A percentile compares a stretch with the other conserved stretches of the same genome.
These are phyloP conservation scores for Rhipidura dahli DNA, from an alignment of 2,113 vertebrate genomes.

Conservation along the genomic window DNA sequence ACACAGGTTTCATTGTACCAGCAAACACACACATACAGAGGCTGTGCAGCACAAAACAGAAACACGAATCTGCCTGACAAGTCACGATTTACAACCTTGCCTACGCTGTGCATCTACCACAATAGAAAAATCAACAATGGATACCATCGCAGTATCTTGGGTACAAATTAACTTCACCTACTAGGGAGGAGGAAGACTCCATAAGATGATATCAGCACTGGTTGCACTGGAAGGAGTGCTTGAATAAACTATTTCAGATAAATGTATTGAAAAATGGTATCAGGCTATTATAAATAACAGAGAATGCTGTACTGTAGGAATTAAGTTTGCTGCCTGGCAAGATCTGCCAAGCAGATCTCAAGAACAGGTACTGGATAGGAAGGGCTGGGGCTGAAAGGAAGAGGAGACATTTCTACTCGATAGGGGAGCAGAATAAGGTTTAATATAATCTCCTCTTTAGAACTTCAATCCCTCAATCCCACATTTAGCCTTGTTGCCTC, in stretches of 20 bases:
- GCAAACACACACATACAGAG: neutral
- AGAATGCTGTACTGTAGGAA: neutral
- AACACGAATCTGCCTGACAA: constrained; percentile 34
- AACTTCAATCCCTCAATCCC: constrained; percentile 71
- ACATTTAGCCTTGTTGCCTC: constrained; percentile 72
- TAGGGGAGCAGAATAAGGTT: constrained; percentile 51
- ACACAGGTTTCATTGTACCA: neutral
- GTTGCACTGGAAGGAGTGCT: constrained; percentile 17
- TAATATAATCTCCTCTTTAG: constrained; percentile 71
- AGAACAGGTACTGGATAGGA: constrained; percentile 16
- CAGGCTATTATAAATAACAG: constrained; percentile 29
- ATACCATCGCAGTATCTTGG: neutral
- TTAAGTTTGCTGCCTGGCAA: neutral
- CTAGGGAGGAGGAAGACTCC: neutral
- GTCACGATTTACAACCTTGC: constrained; percentile 28
- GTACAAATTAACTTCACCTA: constrained; percentile 23
- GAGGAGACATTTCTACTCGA: constrained; percentile 38
- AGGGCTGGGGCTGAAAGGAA: constrained; percentile 48
- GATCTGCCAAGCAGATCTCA: neutral
- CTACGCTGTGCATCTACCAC: neutral
- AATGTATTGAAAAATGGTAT: neutral
- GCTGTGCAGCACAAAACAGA: neutral
- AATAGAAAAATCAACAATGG: constrained; percentile 47
- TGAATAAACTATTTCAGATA: neutral
- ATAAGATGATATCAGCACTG: neutral